Base-by-base conservation (phyloP, 2,797 vertebrate species). In the Ptychadena robeensis region DNA sequence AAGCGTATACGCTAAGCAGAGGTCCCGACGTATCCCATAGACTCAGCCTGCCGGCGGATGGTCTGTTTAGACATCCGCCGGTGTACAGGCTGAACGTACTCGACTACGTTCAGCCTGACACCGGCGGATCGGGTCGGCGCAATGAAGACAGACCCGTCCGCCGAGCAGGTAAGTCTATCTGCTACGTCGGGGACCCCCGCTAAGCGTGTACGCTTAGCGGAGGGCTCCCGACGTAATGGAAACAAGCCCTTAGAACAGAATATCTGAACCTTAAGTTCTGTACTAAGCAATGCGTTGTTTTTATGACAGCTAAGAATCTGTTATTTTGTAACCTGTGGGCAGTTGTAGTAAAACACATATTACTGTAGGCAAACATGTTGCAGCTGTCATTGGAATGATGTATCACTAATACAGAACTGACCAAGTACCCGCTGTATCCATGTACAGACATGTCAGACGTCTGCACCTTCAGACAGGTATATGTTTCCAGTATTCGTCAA, bases 251-350 rank as follows among this genome's bases (percentile, higher is more conserved):
- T 40, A 40, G 12, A 40, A 25, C n/a, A n/a, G 57, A 35, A 75
- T 59, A 64, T 4, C 34, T 75, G 73, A 18, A 40, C 22, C 18
- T 7, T 53, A 53, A 11, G n/a, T n/a, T 3, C 32, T 25, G 7
- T 65, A 61, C 14, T 37, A 61, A 15, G 11, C 28, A 22, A 9
- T 38, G 25, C 25, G 10, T 27, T 35, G 34, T 28, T 75, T 61
- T 40, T 75, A 61, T 30, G 27, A 28, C 28, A 18, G 53, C n/a
- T 25, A 40, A 38, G 59, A 75, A 75, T 40, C 35, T 64, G 59
- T 40, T 8, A 40, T 12, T 63, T 64, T 65, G 9, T 38, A 10
- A 31, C 74, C 61, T 32, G 30, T 15, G 18, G 61, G 37, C 18
- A 40, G 22, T 10, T 40, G 25, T 75, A 18, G 27, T 27, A 61